Percentiles rank a stretch among this genome's conserved stretches.
phyloP scores from a whole-genome alignment of 2,888 invertebrate genomes.

The Aromia moschata region DNA sequence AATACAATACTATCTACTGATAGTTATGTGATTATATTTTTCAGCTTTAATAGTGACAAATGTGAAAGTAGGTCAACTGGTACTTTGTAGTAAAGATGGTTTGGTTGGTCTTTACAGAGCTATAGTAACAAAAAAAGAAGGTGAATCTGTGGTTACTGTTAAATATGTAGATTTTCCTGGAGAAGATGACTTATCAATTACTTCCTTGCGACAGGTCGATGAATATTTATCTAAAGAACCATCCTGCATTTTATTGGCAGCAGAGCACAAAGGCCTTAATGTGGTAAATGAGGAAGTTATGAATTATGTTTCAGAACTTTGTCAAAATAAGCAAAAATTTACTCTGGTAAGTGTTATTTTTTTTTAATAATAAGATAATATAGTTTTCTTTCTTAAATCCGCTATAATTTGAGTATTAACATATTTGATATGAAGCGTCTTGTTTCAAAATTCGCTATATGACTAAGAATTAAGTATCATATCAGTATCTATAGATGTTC shows the following conservation, averaged over 20 bases:
- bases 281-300: constrained; percentile 20
- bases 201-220: constrained; percentile 47
- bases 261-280: constrained; percentile 35
- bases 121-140: constrained; percentile 40
- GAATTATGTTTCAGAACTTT: constrained; percentile 31
- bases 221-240: constrained; percentile 43
- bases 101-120: constrained; percentile 45
- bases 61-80: constrained; percentile 49
- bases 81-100: constrained; percentile 44
- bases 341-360: constrained; percentile 37
- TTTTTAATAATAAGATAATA: no score
- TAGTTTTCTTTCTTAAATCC: no score
- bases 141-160: constrained; percentile 37
- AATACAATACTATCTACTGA: no score
- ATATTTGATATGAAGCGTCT: no score
- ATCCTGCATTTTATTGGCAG: constrained; percentile 39
- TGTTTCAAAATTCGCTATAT: no score
- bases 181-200: constrained; percentile 40
- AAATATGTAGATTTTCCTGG: constrained; percentile 52
- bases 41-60: constrained; percentile 39
- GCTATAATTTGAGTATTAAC: no score
- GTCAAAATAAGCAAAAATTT: constrained; percentile 38
- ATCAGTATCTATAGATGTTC: no score
- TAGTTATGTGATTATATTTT: no score
- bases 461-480: no score